These are phyloP conservation scores for Semnopithecus entellus DNA, from an alignment of 2,113 vertebrate genomes.

Conservation along the genomic window DNA sequence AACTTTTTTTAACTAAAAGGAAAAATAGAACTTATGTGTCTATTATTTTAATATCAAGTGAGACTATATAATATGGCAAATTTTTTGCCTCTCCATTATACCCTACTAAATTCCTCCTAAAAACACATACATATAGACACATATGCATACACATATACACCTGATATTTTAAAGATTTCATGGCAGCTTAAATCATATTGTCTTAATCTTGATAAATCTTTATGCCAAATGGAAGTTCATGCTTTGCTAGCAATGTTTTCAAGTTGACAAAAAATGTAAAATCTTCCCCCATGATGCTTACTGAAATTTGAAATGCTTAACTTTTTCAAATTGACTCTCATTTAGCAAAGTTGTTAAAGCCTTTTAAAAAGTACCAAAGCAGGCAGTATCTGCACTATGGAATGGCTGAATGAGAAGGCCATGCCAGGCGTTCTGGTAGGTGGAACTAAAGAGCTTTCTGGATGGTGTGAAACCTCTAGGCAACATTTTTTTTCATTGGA, in stretches of 20 bases:
- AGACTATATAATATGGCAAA: neutral
- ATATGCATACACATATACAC: neutral
- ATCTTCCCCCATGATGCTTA: neutral
- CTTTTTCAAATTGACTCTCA: conserved; percentile 34
- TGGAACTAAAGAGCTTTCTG: conserved; percentile 41
- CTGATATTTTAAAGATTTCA: conserved; percentile 19
- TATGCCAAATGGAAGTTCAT: neutral
- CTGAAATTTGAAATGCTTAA: neutral
- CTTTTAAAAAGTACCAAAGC: conserved; percentile 38
- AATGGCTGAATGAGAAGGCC: neutral
- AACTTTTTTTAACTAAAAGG: neutral
- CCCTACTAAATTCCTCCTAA: conserved; percentile 43
- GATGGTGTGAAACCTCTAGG: conserved; percentile 55
- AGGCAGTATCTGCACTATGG: neutral
- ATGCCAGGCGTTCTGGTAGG: conserved; percentile 27
- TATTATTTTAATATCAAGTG: neutral
- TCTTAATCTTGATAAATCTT: conserved; percentile 16
- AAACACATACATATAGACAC: neutral
- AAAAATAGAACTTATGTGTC: neutral
- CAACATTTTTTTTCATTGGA: conserved; percentile 60
- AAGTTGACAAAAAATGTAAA: neutral
- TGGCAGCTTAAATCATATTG: neutral
- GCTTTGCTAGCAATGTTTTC: neutral
- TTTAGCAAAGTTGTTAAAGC: conserved; percentile 11
- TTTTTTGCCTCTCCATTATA: neutral